These are phyloP conservation scores for Caradrina kadenii DNA, from an alignment of 2,888 invertebrate genomes.

Conservation along the genomic window DNA sequence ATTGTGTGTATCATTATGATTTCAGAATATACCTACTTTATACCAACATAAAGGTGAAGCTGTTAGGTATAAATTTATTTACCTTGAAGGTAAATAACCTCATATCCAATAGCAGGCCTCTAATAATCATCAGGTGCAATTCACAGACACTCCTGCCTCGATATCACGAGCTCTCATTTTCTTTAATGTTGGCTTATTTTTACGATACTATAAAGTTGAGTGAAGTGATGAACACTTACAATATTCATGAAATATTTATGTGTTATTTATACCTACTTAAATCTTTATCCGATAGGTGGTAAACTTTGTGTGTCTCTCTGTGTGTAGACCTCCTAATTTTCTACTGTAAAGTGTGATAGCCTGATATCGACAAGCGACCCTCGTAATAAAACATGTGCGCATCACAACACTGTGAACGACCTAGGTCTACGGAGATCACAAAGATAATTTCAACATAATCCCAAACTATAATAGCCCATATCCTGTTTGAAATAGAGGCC, in stretches of 20 bases:
- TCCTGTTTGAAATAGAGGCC: constrained; percentile 47
- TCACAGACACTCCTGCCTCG: background rate
- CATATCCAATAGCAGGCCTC: background rate
- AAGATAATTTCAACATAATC: constrained; percentile 34
- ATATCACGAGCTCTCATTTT: constrained; percentile 14
- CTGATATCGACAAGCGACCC: constrained; percentile 54
- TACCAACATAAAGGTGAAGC: too few species aligned
- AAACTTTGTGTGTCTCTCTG: background rate
- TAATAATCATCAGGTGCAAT: background rate
- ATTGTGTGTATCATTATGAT: too few species aligned
- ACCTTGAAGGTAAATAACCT: background rate
- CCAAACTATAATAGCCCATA: constrained; percentile 48
- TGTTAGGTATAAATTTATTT: background rate
- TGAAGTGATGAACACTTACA: constrained; percentile 28
- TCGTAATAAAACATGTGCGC: constrained; percentile 60
- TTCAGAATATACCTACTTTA: background rate
- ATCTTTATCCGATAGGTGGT: background rate
- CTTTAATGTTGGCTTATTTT: constrained; percentile 13
- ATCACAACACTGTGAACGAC: constrained; percentile 56
- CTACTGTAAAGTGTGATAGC: constrained; percentile 32
- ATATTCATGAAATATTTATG: constrained; percentile 19
- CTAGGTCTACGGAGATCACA: constrained; percentile 50
- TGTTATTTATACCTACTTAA: background rate
- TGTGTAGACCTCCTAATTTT: constrained; percentile 36
- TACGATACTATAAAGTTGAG: constrained; percentile 29